Base-by-base conservation (phyloP, 2,888 invertebrate species). In the Cancer borealis region DNA sequence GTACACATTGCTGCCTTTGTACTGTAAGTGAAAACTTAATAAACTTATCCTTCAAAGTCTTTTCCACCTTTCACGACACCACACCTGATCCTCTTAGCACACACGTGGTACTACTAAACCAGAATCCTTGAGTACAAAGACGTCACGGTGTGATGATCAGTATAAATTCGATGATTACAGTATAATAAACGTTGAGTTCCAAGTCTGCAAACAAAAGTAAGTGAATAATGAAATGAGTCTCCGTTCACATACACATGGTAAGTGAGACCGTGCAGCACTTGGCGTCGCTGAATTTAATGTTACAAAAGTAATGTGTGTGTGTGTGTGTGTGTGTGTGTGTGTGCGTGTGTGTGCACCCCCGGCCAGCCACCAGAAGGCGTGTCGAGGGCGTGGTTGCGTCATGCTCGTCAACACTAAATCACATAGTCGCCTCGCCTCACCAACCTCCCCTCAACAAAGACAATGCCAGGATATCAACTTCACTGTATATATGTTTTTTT, bases 271-370 rank as follows among this genome's bases (percentile, higher is more conserved):
- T 21, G 66, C n/a, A 66, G 17, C 66, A n/a, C 66, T n/a, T 21
- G n/a, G 66, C n/a, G 17, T 4, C 66, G n/a, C 66, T n/a, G 66
- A 66, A 14, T 66, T 14, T 66, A 6, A 21, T 54, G 54, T 14
- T n/a, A 66, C n/a, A 17, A n/a, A n/a, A 66, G 6, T 66, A 6
- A 8, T 49, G 49, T 49, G 49, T 87, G 87, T 87, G 45, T 87
- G 87, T 39, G 87, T 87, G 45, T 87, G 87, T 87, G 87, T 45
- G 45, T 30, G 45, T 87, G 45, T 30, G 87, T 87, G 45, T 87
- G 45, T 87, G 88, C 45, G 45, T 88, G 39, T 39, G 88, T 46
- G 84, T 2, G 39, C 39, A 39, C 39, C 39, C n/a, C n/a, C 21
- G 6, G 66, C 66, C 66, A 3, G 66, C n/a, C 4, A n/a, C n/a